Evolutionary conservation across 2,797 vertebrate genomes (phyloP).

Genomic region (Heteromormyrus szaboi): DNA sequence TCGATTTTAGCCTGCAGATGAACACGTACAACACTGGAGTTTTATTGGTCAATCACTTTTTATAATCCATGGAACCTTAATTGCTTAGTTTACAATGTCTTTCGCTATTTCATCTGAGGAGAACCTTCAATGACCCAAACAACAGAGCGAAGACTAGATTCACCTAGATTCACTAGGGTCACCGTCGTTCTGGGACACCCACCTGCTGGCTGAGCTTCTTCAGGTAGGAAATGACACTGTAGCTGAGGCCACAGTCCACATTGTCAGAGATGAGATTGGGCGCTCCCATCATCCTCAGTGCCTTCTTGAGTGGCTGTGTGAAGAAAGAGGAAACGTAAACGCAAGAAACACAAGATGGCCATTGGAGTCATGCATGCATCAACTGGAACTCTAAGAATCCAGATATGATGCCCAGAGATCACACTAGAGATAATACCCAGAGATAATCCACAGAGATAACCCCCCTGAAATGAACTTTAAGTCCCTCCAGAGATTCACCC

Average conservation of each 20-base stretch:
- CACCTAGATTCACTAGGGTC: neutral
- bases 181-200: slow-evolving; percentile 24
- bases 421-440: neutral
- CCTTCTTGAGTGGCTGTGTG: slow-evolving; percentile 93
- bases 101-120: neutral
- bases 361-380: neutral
- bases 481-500: neutral
- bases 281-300: slow-evolving; percentile 97
- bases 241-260: slow-evolving; percentile 97
- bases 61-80: neutral
- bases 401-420: neutral
- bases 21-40: slow-evolving; percentile 30
- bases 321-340: slow-evolving; percentile 27
- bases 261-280: slow-evolving; percentile 96
- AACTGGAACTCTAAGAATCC: neutral
- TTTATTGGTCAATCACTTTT: neutral
- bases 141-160: neutral
- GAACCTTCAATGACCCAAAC: neutral
- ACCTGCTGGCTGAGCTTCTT: slow-evolving; percentile 99
- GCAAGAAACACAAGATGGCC: neutral
- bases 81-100: neutral
- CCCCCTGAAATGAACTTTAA: neutral
- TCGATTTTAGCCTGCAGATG: slow-evolving; percentile 85
- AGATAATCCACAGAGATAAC: neutral
- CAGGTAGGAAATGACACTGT: slow-evolving; percentile 96